Percentiles rank a stretch among this genome's conserved stretches.
These are phyloP conservation scores for Rhinolophus ferrumequinum DNA, from an alignment of 2,113 vertebrate genomes.

Conservation along the genomic window DNA sequence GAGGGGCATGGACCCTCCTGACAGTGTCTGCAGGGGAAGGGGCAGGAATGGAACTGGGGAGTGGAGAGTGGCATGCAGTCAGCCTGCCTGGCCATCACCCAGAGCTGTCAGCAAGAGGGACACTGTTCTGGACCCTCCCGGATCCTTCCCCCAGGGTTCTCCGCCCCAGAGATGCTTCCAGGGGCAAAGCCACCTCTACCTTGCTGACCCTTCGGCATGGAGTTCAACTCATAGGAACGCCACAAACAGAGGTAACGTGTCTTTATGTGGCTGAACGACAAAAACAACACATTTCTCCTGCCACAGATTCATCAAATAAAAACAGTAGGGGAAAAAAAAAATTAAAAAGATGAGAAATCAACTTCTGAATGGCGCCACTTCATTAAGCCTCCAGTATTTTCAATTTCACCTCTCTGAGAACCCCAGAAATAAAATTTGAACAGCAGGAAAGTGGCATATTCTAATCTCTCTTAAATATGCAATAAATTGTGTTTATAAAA, in stretches of 20 bases:
- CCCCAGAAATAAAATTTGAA: neutral
- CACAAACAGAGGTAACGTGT: fast-evolving
- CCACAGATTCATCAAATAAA: neutral
- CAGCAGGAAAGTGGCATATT: neutral
- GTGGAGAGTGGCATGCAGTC: fast-evolving
- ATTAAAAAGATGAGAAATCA: neutral
- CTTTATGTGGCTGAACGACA: fast-evolving
- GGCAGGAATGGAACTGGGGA: fast-evolving
- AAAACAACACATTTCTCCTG: neutral
- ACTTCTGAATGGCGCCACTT: neutral
- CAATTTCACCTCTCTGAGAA: neutral
- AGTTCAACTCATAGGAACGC: neutral
- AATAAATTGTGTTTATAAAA: conserved; percentile 54
- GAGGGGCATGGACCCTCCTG: fast-evolving
- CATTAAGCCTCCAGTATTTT: neutral
- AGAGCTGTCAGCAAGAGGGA: too few species aligned
- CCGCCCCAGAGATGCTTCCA: too few species aligned
- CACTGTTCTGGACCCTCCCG: fast-evolving
- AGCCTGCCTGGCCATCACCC: neutral
- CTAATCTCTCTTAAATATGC: conserved; percentile 55
- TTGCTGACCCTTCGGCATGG: fast-evolving
- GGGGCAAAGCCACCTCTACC: fast-evolving
- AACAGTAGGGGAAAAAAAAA: neutral
- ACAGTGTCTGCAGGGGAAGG: fast-evolving
- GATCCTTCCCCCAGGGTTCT: fast-evolving